Conservation (phyloP, 92 coral and sea anemone species). For the Montipora capitata region DNA sequence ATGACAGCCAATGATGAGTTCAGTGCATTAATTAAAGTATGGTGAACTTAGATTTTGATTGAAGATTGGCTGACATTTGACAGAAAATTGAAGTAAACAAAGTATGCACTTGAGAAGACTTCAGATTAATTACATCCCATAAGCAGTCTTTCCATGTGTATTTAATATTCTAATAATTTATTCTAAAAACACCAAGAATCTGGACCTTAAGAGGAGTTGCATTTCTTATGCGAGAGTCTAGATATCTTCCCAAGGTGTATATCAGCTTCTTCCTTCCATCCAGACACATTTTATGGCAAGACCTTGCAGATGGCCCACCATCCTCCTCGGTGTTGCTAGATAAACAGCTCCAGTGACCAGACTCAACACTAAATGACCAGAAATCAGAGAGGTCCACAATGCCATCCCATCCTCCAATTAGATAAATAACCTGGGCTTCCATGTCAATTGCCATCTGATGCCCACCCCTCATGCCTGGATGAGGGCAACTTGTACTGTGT, state of each 20-base stretch:
- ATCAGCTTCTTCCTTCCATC: slow-evolving; percentile 90
- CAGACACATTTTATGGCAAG: slow-evolving; percentile 97
- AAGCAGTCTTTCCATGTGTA: no score
- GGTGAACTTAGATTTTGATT: no score
- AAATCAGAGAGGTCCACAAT: slow-evolving; percentile 94
- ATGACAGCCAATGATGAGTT: no score
- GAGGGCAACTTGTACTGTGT: slow-evolving; percentile 28
- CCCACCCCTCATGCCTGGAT: slow-evolving; percentile 99
- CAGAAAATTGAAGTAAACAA: no score
- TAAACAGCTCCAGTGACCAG: slow-evolving; percentile 86
- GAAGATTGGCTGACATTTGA: no score
- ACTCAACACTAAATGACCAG: slow-evolving; percentile 88
- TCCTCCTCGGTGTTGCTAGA: slow-evolving; percentile 95
- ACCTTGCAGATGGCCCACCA: slow-evolving; percentile 98
- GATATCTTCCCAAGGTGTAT: slow-evolving; percentile 94
- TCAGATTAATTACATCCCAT: no score
- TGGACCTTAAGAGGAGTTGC: slow-evolving; percentile 90
- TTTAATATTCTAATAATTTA: no score
- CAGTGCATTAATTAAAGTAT: no score
- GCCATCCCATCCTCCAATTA: slow-evolving; percentile 99
- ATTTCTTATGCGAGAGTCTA: slow-evolving; percentile 93
- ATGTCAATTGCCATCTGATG: slow-evolving; percentile 98
- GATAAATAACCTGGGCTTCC: slow-evolving; percentile 87
- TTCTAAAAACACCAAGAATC: not conserved
- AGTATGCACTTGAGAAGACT: no score